Base-by-base conservation (phyloP, 2,113 vertebrate genomes). In the Lophius piscatorius region DNA sequence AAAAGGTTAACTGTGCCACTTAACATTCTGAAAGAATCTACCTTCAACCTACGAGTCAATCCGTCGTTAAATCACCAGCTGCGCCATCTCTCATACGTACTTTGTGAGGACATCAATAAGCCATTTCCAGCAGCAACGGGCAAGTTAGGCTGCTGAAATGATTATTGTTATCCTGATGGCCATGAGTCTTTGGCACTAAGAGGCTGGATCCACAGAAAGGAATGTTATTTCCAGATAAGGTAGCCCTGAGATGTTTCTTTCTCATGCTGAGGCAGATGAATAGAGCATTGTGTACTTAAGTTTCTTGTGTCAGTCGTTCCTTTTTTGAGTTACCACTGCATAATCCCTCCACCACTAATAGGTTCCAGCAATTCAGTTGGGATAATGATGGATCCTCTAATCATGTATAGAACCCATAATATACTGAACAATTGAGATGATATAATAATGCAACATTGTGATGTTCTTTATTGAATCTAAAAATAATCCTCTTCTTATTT, bases 121-220 rank as follows among this genome's bases (percentile, higher is more conserved):
- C 79, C 71, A 80, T 80, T 74, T 82, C 51, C 59, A 78, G 76
- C 76, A 52, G 58, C 49, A 65, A 63, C 26, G 23, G 60, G 59
- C 26, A 6, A n/a, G 26, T 70, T 47, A 56, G 67, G 35, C 67
- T 50, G 67, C 67, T 56, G 39, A 58, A 82, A 80, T 78, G 81
- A 86, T 86, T 70, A 64, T 77, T 73, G 73, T 73, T 86, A 64
- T 80, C 70, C 62, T 70, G 70, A 83, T 75, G 78, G 73, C 81
- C 65, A 42, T 56, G 54, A 62, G 78, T 73, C 67, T 79, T 57
- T 56, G 57, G 57, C 65, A 41, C 63, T 69, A 57, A 62, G 71
- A 69, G 69, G 51, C 63, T 45, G 41, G 45, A 51, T 76, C 65
- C 26, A 47, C 63, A 22, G 26, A 59, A 59, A 29, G 33, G 45